phyloP scores from a whole-genome alignment of 2,113 vertebrate genomes.

The Apaloderma vittatum region DNA sequence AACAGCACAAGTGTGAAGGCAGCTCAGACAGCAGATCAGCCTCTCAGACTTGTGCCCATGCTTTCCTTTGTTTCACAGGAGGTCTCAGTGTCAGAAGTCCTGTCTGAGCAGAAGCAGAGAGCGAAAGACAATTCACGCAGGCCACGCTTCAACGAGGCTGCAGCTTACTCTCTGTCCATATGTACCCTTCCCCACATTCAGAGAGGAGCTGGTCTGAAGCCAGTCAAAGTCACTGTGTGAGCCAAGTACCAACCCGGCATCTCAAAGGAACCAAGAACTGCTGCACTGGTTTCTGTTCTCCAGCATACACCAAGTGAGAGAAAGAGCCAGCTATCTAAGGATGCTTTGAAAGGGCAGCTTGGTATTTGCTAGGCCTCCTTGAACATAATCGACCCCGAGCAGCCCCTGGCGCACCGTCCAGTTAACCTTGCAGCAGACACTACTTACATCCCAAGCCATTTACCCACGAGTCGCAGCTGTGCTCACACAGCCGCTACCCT shows the following conservation, averaged over 20 bases:
- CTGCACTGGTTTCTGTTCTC: not conserved
- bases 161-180: not conserved
- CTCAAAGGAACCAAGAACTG: not conserved
- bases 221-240: not conserved
- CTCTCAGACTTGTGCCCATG: not conserved
- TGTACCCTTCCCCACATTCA: not conserved
- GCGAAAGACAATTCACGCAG: conserved; percentile 15
- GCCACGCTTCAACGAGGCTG: not conserved
- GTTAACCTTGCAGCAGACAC: not conserved
- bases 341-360: conserved; percentile 31
- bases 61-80: conserved; percentile 16
- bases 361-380: not conserved
- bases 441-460: not conserved
- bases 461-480: not conserved
- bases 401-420: not conserved
- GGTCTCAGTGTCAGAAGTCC: conserved; percentile 34
- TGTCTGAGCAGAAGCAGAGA: conserved; percentile 44
- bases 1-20: conserved; percentile 36
- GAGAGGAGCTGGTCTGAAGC: conserved; percentile 26
- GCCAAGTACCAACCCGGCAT: not conserved
- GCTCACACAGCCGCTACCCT: not conserved
- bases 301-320: not conserved
- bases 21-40: conserved; percentile 34
- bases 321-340: not conserved
- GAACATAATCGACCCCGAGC: not conserved